phyloP scores from a whole-genome alignment of 2,797 vertebrate species.

The Sebastes taczanowskii region DNA sequence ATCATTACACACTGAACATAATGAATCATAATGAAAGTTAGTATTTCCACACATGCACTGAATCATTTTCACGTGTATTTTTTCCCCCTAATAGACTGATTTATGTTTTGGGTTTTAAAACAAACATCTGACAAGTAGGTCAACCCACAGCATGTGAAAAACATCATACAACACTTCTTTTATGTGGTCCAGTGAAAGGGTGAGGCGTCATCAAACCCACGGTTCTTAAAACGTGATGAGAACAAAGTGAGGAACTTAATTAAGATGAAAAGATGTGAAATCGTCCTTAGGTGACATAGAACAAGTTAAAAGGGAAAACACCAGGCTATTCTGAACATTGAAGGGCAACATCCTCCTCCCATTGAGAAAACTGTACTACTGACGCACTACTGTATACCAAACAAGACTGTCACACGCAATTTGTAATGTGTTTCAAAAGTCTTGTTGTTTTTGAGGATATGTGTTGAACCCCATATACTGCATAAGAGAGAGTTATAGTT shows the following conservation, averaged over 20 bases:
- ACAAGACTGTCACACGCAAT: constrained; percentile 3
- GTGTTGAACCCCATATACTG: neutral
- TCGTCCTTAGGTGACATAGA: neutral
- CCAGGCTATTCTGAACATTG: neutral
- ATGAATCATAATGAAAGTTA: constrained; percentile 46
- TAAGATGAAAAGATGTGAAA: neutral
- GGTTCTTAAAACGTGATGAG: constrained; percentile 18
- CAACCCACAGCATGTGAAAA: constrained; percentile 37
- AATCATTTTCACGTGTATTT: constrained; percentile 5
- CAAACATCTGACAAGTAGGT: constrained; percentile 43
- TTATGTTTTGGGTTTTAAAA: constrained; percentile 27
- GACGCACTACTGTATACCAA: constrained; percentile 27
- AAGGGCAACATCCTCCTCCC: neutral
- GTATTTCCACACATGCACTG: constrained; percentile 34
- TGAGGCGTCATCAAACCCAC: constrained; percentile 18
- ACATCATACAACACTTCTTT: constrained; percentile 9
- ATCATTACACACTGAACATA: constrained; percentile 27
- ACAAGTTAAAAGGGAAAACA: constrained; percentile 12
- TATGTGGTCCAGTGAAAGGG: constrained; percentile 36
- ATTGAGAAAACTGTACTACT: constrained; percentile 5
- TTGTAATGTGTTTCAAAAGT: constrained; percentile 12
- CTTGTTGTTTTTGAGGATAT: constrained; percentile 4
- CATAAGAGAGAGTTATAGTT: neutral
- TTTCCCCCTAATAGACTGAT: constrained; percentile 13
- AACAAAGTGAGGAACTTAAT: constrained; percentile 1